Conservation (phyloP, 2,797 vertebrate species). For the Helarctos malayanus region DNA sequence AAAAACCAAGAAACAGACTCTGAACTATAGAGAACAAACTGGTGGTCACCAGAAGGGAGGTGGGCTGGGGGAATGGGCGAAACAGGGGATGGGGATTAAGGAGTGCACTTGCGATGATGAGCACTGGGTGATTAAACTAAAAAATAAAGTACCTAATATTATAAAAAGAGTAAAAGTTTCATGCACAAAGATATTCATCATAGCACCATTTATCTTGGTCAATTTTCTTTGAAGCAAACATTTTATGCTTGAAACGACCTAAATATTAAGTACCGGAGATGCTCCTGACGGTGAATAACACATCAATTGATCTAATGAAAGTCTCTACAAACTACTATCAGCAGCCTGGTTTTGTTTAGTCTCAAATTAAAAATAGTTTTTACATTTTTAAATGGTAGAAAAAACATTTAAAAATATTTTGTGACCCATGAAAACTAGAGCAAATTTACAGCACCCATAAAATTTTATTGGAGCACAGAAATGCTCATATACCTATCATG, state of each 20-base stretch:
- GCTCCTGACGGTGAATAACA: neutral
- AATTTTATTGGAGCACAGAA: neutral
- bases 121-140: neutral
- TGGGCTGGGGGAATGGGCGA: neutral
- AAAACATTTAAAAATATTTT: neutral
- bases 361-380: neutral
- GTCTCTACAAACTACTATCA: neutral
- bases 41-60: neutral
- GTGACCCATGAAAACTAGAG: neutral
- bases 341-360: neutral
- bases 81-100: neutral
- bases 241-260: neutral
- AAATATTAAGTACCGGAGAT: neutral
- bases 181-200: neutral
- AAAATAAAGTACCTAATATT: neutral
- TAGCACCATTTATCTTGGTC: neutral
- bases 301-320: neutral
- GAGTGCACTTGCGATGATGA: neutral
- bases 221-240: neutral
- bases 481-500: accelerated
- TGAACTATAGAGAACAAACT: neutral
- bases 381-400: neutral
- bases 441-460: neutral
- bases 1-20: neutral
- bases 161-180: neutral